These are phyloP conservation scores for Leptinotarsa tumamoca DNA, from an alignment of 2,888 invertebrate species.

Conservation along the genomic window DNA sequence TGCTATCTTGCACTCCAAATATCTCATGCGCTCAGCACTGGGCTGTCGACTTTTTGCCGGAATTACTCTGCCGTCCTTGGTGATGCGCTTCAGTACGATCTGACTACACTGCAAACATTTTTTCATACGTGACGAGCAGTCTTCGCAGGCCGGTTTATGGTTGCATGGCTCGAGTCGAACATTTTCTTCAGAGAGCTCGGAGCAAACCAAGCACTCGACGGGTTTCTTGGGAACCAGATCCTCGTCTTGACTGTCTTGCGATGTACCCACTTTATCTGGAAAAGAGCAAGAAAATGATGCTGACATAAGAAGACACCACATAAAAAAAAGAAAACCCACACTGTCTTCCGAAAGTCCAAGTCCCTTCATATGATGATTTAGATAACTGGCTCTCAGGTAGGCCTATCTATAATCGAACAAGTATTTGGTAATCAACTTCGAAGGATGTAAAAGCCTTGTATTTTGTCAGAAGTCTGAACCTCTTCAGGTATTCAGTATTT, in stretches of 20 bases:
- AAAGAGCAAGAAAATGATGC: neutral
- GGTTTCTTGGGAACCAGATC: constrained; percentile 62
- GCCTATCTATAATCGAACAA: too few relatives aligned
- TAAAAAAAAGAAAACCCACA: too few relatives aligned
- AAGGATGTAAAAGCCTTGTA: too few relatives aligned
- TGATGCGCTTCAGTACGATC: constrained; percentile 71
- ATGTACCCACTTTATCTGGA: constrained; percentile 56
- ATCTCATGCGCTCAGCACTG: constrained; percentile 75
- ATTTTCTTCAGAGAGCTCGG: constrained; percentile 74
- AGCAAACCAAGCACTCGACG: constrained; percentile 79
- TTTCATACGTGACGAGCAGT: constrained; percentile 82
- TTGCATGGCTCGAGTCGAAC: constrained; percentile 80
- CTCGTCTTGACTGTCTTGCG: constrained; percentile 61
- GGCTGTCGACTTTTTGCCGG: constrained; percentile 71
- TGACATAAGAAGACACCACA: too few relatives aligned
- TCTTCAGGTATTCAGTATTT: too few relatives aligned
- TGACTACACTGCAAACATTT: constrained; percentile 79
- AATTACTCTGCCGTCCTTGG: constrained; percentile 69
- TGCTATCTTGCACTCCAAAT: constrained; percentile 82
- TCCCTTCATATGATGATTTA: too few relatives aligned
- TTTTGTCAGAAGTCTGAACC: too few relatives aligned
- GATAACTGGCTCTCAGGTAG: too few relatives aligned
- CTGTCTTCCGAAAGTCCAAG: too few relatives aligned
- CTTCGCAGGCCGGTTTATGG: constrained; percentile 80
- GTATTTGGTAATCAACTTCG: too few relatives aligned